A percentile compares a stretch with the other conserved stretches of the same genome.
Evolutionary conservation across 2,888 invertebrate genomes (phyloP).

Genomic region (Melinaea marsaeus): DNA sequence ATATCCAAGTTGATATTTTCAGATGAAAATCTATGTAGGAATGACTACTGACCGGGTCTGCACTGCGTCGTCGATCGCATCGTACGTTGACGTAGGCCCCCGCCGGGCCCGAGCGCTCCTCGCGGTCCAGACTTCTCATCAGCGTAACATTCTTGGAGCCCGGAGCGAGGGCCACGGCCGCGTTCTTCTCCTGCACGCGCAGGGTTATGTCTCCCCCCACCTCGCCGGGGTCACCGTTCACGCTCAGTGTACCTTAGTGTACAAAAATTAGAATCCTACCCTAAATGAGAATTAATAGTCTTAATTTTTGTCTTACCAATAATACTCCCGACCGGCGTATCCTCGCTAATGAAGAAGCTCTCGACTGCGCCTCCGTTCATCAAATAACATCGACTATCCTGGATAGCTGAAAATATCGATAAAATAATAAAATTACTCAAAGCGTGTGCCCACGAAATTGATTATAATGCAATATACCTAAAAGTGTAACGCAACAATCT

Average conservation of each 20-base stretch:
- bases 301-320: constrained; percentile 76
- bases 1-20: too few species aligned
- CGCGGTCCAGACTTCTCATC: constrained; percentile 87
- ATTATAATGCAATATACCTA: constrained; percentile 8
- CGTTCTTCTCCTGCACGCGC: constrained; percentile 86
- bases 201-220: constrained; percentile 89
- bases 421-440: not conserved
- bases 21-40: not conserved
- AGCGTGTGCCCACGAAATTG: not conserved
- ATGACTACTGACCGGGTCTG: constrained; percentile 81
- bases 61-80: constrained; percentile 87
- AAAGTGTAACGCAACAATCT: not conserved
- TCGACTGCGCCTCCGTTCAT: constrained; percentile 94
- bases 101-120: constrained; percentile 88
- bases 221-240: constrained; percentile 87
- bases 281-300: not conserved
- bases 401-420: constrained; percentile 74
- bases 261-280: not conserved
- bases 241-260: constrained; percentile 80
- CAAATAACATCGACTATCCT: constrained; percentile 92
- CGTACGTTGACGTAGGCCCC: constrained; percentile 92
- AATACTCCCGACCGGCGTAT: constrained; percentile 86
- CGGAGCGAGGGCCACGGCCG: constrained; percentile 84
- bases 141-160: constrained; percentile 90
- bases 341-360: constrained; percentile 93